Evolutionary conservation across 2,797 vertebrate genomes (phyloP), one percentile per base, ranked within the genome.

Genomic region (Helicolenus hilgendorfi): DNA sequence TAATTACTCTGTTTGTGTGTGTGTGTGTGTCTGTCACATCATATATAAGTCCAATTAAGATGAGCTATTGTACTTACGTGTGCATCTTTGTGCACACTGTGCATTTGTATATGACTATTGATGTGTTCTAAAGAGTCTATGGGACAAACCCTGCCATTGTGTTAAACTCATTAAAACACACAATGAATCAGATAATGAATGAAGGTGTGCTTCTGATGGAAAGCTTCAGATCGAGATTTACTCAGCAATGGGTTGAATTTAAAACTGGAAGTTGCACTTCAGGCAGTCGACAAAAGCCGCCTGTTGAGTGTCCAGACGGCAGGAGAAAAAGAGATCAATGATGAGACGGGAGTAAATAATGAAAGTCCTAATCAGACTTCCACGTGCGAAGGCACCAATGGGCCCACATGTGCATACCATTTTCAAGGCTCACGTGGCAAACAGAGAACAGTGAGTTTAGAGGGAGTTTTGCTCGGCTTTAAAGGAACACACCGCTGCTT

Each of bases 321-420:
- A 13, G 14, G 59, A 75, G 24, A 49, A 72, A 79, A 68, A 58
- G n/a, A 84, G 59, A 81, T 74, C 53, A 64, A 55, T 72, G 62
- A 41, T 65, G 36, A 83, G 29, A 56, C n/a, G 41, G 74, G 31
- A 74, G 64, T 11, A 78, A 80, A 72, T 69, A 82, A 86, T 85
- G 41, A 77, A 87, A 75, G 53, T 89, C 74, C 53, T 82, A 74
- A 82, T 89, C 11, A 18, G 81, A 83, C 31, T 55, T 35, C 11
- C 93, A 95, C 81, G 68, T 93, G 92, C 69, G 62, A 86, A 89
- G 88, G 81, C 67, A 64, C 68, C 82, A 71, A 83, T 77, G n/a
- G 49, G 20, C 20, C 49, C n/a, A 80, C 89, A 85, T 77, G 86
- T 91, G 80, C 77, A 75, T 59, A 62, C 8, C 63, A 81, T 72